These are phyloP conservation scores for Athalia circularis DNA, from an alignment of 2,888 invertebrate species.

Conservation along the genomic window DNA sequence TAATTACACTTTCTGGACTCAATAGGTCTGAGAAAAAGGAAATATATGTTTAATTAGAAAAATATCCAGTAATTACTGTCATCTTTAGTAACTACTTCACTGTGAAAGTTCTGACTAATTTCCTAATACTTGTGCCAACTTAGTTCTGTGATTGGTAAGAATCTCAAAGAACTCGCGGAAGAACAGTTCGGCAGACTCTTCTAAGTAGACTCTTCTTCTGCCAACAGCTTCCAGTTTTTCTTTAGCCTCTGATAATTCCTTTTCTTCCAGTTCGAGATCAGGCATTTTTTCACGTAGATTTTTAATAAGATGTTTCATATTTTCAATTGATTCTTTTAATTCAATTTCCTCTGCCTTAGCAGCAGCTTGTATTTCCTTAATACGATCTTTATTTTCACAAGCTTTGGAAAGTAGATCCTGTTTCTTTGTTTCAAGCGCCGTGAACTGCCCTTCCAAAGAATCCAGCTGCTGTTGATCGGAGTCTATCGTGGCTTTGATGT, in stretches of 20 bases:
- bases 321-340: slow-evolving; percentile 59
- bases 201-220: slow-evolving; percentile 55
- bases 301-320: slow-evolving; percentile 55
- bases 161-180: slow-evolving; percentile 59
- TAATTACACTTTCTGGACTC: neutral
- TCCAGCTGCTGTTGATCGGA: slow-evolving; percentile 52
- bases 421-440: slow-evolving; percentile 53
- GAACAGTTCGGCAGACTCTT: slow-evolving; percentile 59
- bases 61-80: neutral
- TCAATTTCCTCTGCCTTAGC: slow-evolving; percentile 56
- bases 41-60: neutral
- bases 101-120: neutral
- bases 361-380: slow-evolving; percentile 56
- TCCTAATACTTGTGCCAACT: slow-evolving; percentile 16
- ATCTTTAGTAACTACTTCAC: neutral
- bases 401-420: slow-evolving; percentile 52
- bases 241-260: slow-evolving; percentile 56
- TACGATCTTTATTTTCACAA: slow-evolving; percentile 55
- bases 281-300: slow-evolving; percentile 53
- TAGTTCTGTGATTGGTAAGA: slow-evolving; percentile 54
- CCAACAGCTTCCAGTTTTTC: slow-evolving; percentile 62
- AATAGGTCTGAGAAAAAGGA: neutral
- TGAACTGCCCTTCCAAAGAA: slow-evolving; percentile 54
- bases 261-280: slow-evolving; percentile 49
- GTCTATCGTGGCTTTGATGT: slow-evolving; percentile 49